Base-by-base conservation (phyloP, 2,797 vertebrate species). In the Eutrigla gurnardus region DNA sequence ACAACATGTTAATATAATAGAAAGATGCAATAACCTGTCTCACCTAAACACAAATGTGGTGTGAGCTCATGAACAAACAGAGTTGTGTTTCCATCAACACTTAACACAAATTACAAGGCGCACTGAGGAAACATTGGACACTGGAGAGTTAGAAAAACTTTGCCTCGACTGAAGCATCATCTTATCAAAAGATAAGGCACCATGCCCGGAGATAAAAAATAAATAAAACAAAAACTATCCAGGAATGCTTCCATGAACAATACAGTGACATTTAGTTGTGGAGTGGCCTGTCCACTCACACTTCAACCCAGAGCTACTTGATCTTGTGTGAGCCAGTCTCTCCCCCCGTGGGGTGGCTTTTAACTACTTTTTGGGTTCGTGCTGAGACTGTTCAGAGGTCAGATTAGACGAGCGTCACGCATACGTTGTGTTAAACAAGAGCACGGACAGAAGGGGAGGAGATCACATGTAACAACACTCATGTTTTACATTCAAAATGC, bases 301-400 rank as follows among this genome's bases (percentile, higher is more conserved):
- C 40, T 39, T 60, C 1, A 55, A 39, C 49, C 49, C 15, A 58
- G n/a, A 77, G 50, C 43, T 52, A 1, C 32, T 52, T 42, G 7
- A 15, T 9, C 54, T 42, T 35, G 8, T 49, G 32, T 39, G 57
- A 54, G 18, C 46, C 49, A 36, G 37, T 36, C 52, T 36, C 52
- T 66, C 66, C 25, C 57, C 8, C 37, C 33, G 65, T 32, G 14
- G 36, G 14, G 14, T 14, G 13, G 25, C 17, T 8, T 69, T 57
- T 13, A 32, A 65, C 37, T 50, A 36, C 53, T 2, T 39, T 62
- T 58, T 60, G 13, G 8, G 18, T 58, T 14, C 43, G 5, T 37
- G 52, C 25, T 58, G 53, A 70, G 25, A 25, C 25, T n/a, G 52
- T 32, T 50, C 10, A 13, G 36, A 64, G 54, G 37, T 65, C 42